Evolutionary conservation across 2,888 invertebrate species (phyloP).

Genomic region (Drosophila atripex): DNA sequence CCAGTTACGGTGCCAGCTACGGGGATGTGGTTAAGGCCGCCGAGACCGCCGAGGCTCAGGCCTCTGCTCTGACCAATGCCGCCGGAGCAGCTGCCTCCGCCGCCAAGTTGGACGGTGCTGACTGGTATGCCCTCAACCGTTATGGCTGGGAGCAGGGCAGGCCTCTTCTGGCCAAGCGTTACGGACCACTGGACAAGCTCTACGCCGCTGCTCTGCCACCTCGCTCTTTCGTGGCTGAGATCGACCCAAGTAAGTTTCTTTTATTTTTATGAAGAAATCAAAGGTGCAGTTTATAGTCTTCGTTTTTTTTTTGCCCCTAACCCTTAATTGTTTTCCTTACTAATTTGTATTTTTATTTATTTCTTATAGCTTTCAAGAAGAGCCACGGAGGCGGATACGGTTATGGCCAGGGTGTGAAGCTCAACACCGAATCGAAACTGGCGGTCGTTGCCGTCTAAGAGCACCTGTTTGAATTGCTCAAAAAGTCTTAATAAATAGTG

Average conservation of each 20-base stretch:
- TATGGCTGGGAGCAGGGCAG: conserved; percentile 77
- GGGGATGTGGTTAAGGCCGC: conserved; percentile 43
- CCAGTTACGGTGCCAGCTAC: conserved; percentile 19
- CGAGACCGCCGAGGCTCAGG: conserved; percentile 69
- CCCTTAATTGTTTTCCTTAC: neutral
- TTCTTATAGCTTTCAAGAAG: conserved; percentile 68
- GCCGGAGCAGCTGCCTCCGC: conserved; percentile 79
- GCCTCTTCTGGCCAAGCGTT: conserved; percentile 70
- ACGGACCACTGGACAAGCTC: conserved; percentile 72
- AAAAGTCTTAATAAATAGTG: conserved; percentile 71
- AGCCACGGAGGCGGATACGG: conserved; percentile 59
- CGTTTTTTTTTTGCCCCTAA: no score
- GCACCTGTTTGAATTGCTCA: conserved; percentile 9
- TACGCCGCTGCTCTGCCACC: conserved; percentile 80
- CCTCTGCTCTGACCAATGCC: conserved; percentile 67
- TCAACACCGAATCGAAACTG: conserved; percentile 66
- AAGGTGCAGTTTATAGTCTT: neutral
- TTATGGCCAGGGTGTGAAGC: conserved; percentile 53
- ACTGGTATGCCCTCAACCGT: conserved; percentile 63
- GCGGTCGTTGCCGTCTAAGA: conserved; percentile 72
- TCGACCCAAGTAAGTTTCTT: conserved; percentile 79
- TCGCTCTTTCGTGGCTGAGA: conserved; percentile 79
- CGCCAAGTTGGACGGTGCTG: conserved; percentile 67
- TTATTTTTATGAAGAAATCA: no score
- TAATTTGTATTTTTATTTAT: conserved; percentile 19